A percentile compares a stretch with the other conserved stretches of the same genome.
Evolutionary conservation across 2,797 vertebrate genomes (phyloP).

Genomic region (Australoheros facetus): DNA sequence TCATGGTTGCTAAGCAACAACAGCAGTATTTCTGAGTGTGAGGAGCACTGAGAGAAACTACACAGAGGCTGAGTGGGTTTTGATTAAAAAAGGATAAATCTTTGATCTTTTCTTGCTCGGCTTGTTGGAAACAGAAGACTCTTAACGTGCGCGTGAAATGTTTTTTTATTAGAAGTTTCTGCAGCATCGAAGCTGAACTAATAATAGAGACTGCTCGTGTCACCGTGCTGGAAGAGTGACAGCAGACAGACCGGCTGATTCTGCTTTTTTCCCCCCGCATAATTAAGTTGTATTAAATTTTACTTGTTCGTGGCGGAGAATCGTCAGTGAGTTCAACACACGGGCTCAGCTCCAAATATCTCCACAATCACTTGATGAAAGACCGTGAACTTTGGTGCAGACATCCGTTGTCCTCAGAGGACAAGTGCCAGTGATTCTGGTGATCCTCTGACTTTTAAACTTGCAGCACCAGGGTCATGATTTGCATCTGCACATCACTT

Average conservation of each 20-base stretch:
- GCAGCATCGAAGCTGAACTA: neutral
- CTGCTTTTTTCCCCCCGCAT: neutral
- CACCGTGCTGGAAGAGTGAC: neutral
- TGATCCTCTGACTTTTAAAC: neutral
- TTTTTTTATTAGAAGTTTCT: conserved; percentile 13
- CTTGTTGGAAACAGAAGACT: conserved; percentile 30
- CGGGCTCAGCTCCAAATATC: neutral
- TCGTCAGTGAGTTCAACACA: rapidly evolving
- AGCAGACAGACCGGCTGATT: neutral
- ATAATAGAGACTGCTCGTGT: neutral
- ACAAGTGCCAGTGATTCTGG: neutral
- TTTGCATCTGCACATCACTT: neutral
- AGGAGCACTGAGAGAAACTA: conserved; percentile 28
- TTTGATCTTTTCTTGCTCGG: conserved; percentile 37
- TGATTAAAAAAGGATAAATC: conserved; percentile 52
- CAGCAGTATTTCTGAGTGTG: conserved; percentile 33
- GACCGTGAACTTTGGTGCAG: neutral
- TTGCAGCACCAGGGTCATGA: neutral
- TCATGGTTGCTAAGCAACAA: conserved; percentile 75
- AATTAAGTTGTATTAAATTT: neutral
- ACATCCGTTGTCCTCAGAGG: neutral
- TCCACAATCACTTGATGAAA: neutral
- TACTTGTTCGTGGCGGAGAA: neutral
- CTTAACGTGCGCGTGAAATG: neutral
- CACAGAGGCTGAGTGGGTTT: conserved; percentile 43